These are phyloP conservation scores for Acleris emargana DNA, from an alignment of 2,888 invertebrate species.

Conservation along the genomic window DNA sequence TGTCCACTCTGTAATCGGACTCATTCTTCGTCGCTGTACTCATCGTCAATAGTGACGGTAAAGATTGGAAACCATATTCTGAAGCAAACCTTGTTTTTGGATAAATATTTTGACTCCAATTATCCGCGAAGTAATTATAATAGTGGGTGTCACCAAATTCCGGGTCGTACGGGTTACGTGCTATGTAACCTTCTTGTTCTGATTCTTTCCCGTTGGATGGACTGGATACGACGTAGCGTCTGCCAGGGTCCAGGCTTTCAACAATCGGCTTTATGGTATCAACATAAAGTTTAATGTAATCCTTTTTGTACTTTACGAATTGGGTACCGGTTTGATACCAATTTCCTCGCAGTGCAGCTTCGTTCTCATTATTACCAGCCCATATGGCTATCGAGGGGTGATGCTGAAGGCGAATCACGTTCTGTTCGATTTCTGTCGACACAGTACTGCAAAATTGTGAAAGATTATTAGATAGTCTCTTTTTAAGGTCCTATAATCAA, in stretches of 20 bases:
- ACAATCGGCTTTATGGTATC: slow-evolving; percentile 88
- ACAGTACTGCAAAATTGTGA: slow-evolving; percentile 83
- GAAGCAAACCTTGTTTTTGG: slow-evolving; percentile 95
- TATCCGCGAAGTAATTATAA: slow-evolving; percentile 92
- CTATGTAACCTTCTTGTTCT: slow-evolving; percentile 89
- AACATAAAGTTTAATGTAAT: slow-evolving; percentile 93
- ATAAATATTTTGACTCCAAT: slow-evolving; percentile 91
- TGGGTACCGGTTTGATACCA: slow-evolving; percentile 88
- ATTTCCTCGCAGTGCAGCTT: slow-evolving; percentile 91
- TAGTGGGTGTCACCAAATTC: slow-evolving; percentile 96
- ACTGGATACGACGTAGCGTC: slow-evolving; percentile 93
- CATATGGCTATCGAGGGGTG: slow-evolving; percentile 95
- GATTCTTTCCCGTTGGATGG: slow-evolving; percentile 94
- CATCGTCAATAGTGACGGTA: slow-evolving; percentile 90
- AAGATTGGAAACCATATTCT: slow-evolving; percentile 97
- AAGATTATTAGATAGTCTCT: not conserved
- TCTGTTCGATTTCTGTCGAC: slow-evolving; percentile 89
- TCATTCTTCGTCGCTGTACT: slow-evolving; percentile 79
- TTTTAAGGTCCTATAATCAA: too few relatives aligned
- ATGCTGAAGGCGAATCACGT: slow-evolving; percentile 90
- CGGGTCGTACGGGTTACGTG: slow-evolving; percentile 89
- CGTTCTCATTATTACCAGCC: slow-evolving; percentile 99
- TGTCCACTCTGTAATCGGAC: slow-evolving; percentile 79
- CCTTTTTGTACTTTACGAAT: slow-evolving; percentile 85
- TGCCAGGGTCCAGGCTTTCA: slow-evolving; percentile 82